Conservation (phyloP, 1,140 invertebrate species). For the Onthophagus taurus region DNA sequence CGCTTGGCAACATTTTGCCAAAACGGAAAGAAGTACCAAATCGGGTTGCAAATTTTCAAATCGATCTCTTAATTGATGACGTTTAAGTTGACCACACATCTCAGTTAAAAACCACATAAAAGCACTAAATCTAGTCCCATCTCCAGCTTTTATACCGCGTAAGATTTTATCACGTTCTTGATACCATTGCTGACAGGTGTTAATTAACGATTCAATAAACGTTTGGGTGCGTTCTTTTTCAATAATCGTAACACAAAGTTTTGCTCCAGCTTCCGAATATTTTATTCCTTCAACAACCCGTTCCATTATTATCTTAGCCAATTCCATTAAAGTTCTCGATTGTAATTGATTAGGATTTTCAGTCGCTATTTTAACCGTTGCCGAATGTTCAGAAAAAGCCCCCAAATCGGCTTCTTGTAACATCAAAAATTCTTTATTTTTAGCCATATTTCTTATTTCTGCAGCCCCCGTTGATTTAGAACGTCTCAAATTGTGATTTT, state of each 20-base stretch:
- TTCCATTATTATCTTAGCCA: constrained; percentile 69
- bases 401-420: constrained; percentile 58
- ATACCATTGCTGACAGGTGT: constrained; percentile 84
- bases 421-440: constrained; percentile 45
- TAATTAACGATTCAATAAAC: constrained; percentile 77
- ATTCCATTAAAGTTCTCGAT: constrained; percentile 70
- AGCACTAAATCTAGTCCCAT: constrained; percentile 60
- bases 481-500: constrained; percentile 51
- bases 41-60: constrained; percentile 60
- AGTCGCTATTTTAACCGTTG: constrained; percentile 58
- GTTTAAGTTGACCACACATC: constrained; percentile 77
- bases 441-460: constrained; percentile 43
- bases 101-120: constrained; percentile 83
- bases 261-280: constrained; percentile 68
- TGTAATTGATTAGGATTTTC: constrained; percentile 73
- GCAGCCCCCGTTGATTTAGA: constrained; percentile 71
- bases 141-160: constrained; percentile 41
- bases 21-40: constrained; percentile 63
- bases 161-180: constrained; percentile 66
- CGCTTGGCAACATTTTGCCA: constrained; percentile 76
- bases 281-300: constrained; percentile 67
- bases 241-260: constrained; percentile 73
- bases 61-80: constrained; percentile 57
- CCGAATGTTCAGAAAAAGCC: constrained; percentile 63
- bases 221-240: constrained; percentile 79